Conservation (phyloP, 1,140 invertebrate species). For the Megathymus violae region DNA sequence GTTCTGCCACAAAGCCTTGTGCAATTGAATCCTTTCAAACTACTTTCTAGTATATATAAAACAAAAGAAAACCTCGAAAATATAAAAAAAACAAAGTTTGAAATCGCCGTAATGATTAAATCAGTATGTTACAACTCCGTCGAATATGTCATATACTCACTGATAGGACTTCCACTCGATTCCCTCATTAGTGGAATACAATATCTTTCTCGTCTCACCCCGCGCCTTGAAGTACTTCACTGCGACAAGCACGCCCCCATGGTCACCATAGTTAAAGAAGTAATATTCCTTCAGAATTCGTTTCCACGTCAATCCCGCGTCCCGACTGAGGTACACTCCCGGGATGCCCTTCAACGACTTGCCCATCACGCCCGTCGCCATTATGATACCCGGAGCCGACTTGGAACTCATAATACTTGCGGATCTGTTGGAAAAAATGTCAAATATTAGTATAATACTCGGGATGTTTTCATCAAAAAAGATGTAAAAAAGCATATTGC, state of each 20-base stretch:
- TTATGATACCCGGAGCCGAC: conserved; percentile 94
- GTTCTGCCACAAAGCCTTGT: background rate
- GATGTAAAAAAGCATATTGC: background rate
- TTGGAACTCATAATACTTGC: conserved; percentile 93
- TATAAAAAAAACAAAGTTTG: too few relatives aligned
- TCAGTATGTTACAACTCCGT: too few relatives aligned
- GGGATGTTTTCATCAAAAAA: too few relatives aligned
- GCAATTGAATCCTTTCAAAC: background rate
- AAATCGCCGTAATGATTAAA: too few relatives aligned
- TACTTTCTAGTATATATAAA: background rate
- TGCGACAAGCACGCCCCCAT: conserved; percentile 94
- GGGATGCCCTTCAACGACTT: conserved; percentile 91
- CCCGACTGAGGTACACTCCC: conserved; percentile 91
- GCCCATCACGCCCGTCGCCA: conserved; percentile 93
- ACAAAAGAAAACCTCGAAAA: too few relatives aligned
- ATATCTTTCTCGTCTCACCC: conserved; percentile 89
- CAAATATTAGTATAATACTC: too few relatives aligned
- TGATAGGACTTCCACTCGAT: conserved; percentile 89
- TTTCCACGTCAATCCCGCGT: conserved; percentile 94
- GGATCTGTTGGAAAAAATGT: conserved; percentile 71
- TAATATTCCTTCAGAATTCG: conserved; percentile 93
- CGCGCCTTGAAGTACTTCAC: conserved; percentile 91
- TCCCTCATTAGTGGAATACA: conserved; percentile 95
- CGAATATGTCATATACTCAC: too few relatives aligned
- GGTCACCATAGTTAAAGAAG: conserved; percentile 95